Conservation (phyloP, 2,113 vertebrate genomes). For the Fregata magnificens region DNA sequence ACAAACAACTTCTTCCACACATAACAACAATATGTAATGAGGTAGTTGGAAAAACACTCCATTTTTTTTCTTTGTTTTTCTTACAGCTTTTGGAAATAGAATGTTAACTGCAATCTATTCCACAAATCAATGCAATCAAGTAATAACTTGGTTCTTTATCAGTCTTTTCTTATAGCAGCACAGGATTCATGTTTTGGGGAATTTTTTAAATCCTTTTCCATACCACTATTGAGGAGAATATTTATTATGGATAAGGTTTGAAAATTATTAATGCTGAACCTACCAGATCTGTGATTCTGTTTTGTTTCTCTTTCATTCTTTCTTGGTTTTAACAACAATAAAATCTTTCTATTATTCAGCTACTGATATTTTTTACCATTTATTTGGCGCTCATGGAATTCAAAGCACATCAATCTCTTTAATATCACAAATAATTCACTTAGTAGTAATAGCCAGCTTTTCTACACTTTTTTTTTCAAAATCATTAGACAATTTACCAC, state of each 20-base stretch:
- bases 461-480: background rate
- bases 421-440: background rate
- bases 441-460: background rate
- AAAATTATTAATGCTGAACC: background rate
- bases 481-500: background rate
- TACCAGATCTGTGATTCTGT: background rate
- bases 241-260: background rate
- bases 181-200: background rate
- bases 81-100: background rate
- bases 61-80: background rate
- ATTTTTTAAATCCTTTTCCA: background rate
- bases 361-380: background rate
- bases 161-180: background rate
- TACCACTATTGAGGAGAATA: background rate
- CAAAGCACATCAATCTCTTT: background rate
- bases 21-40: background rate
- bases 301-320: background rate
- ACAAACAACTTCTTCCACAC: background rate
- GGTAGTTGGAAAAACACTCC: background rate
- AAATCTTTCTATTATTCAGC: background rate
- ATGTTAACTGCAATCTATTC: background rate
- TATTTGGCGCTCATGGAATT: background rate
- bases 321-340: background rate
- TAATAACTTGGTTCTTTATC: background rate
- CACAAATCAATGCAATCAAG: background rate